These are phyloP conservation scores for Rambutsinella grinnellia DNA, from an alignment of 2,888 invertebrate species.

Conservation along the genomic window DNA sequence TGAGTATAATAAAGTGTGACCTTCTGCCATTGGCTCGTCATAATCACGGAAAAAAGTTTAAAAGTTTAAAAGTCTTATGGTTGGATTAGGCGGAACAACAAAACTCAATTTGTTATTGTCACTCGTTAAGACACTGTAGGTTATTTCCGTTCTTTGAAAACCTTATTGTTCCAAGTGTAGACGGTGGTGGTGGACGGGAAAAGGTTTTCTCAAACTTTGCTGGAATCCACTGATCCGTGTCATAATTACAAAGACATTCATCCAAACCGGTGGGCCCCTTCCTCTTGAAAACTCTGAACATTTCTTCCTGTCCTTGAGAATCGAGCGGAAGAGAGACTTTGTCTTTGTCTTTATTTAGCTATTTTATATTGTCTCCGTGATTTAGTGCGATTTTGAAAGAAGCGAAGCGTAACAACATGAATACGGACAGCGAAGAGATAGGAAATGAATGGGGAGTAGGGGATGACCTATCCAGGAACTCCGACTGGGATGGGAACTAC, in stretches of 20 bases:
- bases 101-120: slow-evolving; percentile 21
- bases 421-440: slow-evolving; percentile 41
- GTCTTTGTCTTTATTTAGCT: neutral
- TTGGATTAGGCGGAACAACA: neutral
- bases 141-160: too few species aligned
- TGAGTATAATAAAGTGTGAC: too few species aligned
- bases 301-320: neutral
- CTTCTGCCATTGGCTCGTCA: too few species aligned
- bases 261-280: too few species aligned
- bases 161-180: too few species aligned
- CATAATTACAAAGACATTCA: neutral
- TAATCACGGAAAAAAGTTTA: too few species aligned
- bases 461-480: neutral
- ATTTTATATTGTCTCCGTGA: neutral
- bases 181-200: too few species aligned
- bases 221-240: neutral
- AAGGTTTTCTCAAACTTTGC: neutral
- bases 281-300: too few species aligned
- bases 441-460: slow-evolving; percentile 10
- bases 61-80: too few species aligned
- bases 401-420: slow-evolving; percentile 14
- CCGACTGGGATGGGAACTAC: neutral
- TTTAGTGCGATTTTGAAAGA: neutral
- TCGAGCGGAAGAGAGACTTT: neutral
- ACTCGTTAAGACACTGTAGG: too few species aligned